These are phyloP conservation scores for Hippotragus niger DNA, from an alignment of 2,113 vertebrate genomes.

Conservation along the genomic window DNA sequence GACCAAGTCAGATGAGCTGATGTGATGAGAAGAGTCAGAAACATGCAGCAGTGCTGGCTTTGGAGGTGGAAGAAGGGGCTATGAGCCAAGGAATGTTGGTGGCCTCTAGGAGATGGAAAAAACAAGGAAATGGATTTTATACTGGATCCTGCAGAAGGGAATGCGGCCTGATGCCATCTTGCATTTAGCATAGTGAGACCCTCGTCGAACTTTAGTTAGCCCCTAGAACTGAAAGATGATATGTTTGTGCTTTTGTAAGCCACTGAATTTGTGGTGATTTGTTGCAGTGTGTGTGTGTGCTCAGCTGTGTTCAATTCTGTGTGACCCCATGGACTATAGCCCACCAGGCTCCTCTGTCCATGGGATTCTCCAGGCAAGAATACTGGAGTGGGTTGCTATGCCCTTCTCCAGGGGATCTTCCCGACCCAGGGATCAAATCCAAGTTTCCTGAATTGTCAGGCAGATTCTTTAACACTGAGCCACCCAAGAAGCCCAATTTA, in stretches of 20 bases:
- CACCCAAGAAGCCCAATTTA: not conserved
- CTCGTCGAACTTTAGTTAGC: not conserved
- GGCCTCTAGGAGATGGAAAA: not conserved
- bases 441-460: not conserved
- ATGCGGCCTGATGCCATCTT: not conserved
- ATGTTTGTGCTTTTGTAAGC: not conserved
- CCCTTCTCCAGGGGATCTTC: not conserved
- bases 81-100: not conserved
- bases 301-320: not conserved
- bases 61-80: not conserved
- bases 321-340: not conserved
- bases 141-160: not conserved
- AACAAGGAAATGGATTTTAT: not conserved
- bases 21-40: not conserved
- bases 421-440: not conserved
- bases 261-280: not conserved
- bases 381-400: not conserved
- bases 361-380: not conserved
- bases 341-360: not conserved
- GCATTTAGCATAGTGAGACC: not conserved
- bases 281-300: not conserved
- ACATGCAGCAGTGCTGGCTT: not conserved
- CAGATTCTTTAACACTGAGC: not conserved
- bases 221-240: not conserved
- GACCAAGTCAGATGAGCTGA: not conserved